phyloP scores from a whole-genome alignment of 2,113 vertebrate species.

The Carassius auratus region DNA sequence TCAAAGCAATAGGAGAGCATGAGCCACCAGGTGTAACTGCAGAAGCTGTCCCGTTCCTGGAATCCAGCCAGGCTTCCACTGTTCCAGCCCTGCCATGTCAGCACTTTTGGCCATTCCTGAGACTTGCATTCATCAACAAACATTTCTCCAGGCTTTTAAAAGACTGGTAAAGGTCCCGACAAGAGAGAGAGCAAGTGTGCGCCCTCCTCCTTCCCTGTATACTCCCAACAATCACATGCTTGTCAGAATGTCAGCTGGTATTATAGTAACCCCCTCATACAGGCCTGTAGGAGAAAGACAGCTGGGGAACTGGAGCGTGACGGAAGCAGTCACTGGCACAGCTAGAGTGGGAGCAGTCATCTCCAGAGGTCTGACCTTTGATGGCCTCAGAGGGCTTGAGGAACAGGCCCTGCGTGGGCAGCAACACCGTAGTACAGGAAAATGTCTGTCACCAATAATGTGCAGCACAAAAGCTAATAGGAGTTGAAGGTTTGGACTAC shows the following conservation, averaged over 20 bases:
- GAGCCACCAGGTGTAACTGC: conserved; percentile 34
- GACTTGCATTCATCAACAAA: conserved; percentile 45
- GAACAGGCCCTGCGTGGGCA: conserved; percentile 55
- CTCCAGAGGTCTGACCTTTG: conserved; percentile 66
- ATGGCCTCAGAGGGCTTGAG: conserved; percentile 61
- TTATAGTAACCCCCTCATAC: conserved; percentile 65
- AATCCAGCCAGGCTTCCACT: conserved; percentile 26
- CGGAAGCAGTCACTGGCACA: conserved; percentile 55
- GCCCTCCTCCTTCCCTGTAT: conserved; percentile 38
- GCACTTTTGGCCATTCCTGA: conserved; percentile 61
- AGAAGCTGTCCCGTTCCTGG: conserved; percentile 21
- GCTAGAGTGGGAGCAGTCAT: conserved; percentile 58
- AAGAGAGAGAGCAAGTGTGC: conserved; percentile 57
- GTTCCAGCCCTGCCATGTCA: conserved; percentile 18
- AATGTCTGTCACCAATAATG: conserved; percentile 60
- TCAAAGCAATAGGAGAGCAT: background rate
- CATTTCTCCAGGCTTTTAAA: conserved; percentile 68
- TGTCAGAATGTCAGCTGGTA: conserved; percentile 73
- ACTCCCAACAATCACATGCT: conserved; percentile 69
- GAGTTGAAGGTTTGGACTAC: conserved; percentile 39
- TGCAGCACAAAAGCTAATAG: conserved; percentile 37
- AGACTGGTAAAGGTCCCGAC: conserved; percentile 67
- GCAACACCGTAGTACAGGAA: conserved; percentile 57
- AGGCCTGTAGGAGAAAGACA: conserved; percentile 60
- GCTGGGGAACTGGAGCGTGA: conserved; percentile 69